A percentile compares a stretch with the other conserved stretches of the same genome.
phyloP scores from a whole-genome alignment of 2,797 vertebrate genomes.

The Bovichtus diacanthus region DNA sequence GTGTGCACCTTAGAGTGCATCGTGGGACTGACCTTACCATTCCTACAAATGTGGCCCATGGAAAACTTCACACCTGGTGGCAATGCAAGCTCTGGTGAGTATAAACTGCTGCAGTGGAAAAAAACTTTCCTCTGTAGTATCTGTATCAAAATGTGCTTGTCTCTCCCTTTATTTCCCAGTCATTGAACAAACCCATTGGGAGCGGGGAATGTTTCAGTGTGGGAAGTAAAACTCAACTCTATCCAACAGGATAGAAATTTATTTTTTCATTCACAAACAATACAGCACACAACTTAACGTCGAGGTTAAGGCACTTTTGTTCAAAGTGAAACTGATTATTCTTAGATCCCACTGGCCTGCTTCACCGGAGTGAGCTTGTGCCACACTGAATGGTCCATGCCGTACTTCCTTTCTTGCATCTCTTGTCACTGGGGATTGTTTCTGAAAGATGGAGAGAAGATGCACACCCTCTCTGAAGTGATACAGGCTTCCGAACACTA shows the following conservation, averaged over 20 bases:
- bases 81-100: conserved; percentile 6
- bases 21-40: conserved; percentile 8
- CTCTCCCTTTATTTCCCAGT: conserved; percentile 9
- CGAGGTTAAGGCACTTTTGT: conserved; percentile 21
- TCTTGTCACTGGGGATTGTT: not conserved
- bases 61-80: not conserved
- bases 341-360: conserved; percentile 6
- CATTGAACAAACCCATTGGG: conserved; percentile 10
- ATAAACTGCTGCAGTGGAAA: conserved; percentile 16
- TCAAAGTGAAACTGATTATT: conserved; percentile 22
- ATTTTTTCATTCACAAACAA: conserved; percentile 24
- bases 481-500: conserved; percentile 3
- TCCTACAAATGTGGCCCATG: conserved; percentile 20
- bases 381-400: not conserved
- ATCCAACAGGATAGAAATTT: conserved; percentile 10
- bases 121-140: not conserved
- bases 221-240: conserved; percentile 14
- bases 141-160: not conserved
- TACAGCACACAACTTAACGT: not conserved
- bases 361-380: not conserved
- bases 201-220: conserved; percentile 4
- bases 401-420: not conserved
- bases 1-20: conserved; percentile 8
- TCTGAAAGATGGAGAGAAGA: not conserved
- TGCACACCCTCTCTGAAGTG: conserved; percentile 14